Percentiles rank a stretch among this genome's conserved stretches.
These are phyloP conservation scores for Poecilobothrus nobilitatus DNA, from an alignment of 2,888 invertebrate species.

Conservation along the genomic window DNA sequence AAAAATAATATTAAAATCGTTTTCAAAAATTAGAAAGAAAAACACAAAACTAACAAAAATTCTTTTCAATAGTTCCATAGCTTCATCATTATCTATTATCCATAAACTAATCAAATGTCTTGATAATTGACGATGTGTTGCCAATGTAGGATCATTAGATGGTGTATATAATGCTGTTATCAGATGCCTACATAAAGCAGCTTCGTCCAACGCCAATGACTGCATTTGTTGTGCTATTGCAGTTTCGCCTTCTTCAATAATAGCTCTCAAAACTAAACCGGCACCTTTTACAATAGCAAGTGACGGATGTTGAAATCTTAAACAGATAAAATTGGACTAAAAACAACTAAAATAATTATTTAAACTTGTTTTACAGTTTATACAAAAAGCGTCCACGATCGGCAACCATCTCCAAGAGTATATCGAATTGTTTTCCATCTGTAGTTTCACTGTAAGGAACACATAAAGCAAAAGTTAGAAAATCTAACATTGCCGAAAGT, in stretches of 20 bases:
- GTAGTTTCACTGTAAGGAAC: constrained; percentile 99
- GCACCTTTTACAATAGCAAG: constrained; percentile 98
- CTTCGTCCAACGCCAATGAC: constrained; percentile 89
- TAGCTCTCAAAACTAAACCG: constrained; percentile 91
- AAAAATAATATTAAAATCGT: constrained; percentile 11
- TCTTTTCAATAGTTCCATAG: constrained; percentile 74
- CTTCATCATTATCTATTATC: constrained; percentile 89
- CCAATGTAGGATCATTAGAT: constrained; percentile 66
- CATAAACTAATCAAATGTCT: constrained; percentile 90
- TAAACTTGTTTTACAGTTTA: constrained; percentile 52
- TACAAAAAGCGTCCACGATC: constrained; percentile 83
- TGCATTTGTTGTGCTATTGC: constrained; percentile 91
- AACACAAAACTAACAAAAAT: constrained; percentile 51
- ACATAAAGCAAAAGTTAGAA: constrained; percentile 94
- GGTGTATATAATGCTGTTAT: constrained; percentile 81
- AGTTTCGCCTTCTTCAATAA: constrained; percentile 95
- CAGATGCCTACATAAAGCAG: constrained; percentile 88
- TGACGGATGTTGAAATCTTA: constrained; percentile 68
- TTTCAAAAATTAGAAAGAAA: background rate
- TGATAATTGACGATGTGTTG: constrained; percentile 86
- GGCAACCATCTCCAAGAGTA: constrained; percentile 87
- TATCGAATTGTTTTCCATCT: constrained; percentile 91
- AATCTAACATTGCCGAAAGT: constrained; percentile 95
- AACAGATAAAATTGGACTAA: background rate
- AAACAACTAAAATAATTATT: no score